Conservation (phyloP, 2,888 invertebrate genomes). For the Julus scanicus region DNA sequence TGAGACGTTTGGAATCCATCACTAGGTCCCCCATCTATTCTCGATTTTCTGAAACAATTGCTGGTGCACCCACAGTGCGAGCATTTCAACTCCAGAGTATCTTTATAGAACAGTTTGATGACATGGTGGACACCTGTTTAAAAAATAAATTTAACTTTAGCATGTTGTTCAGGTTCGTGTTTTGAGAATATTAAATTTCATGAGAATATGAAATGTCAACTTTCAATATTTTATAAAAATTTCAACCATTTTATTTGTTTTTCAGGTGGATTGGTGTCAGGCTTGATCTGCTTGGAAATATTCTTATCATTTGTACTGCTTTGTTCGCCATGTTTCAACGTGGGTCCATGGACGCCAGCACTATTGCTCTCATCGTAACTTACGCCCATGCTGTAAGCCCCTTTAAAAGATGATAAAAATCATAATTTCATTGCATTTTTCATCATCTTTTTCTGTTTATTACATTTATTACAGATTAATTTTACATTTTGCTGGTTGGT, state of each 20-base stretch:
- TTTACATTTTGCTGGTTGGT: slow-evolving; percentile 97
- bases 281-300: slow-evolving; percentile 70
- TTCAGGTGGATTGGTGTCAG: slow-evolving; percentile 67
- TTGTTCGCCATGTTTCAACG: slow-evolving; percentile 71
- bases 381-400: slow-evolving; percentile 68
- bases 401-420: background rate
- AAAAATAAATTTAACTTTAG: slow-evolving; percentile 45
- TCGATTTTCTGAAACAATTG: slow-evolving; percentile 94
- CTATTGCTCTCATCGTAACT: slow-evolving; percentile 85
- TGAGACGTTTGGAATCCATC: slow-evolving; percentile 92
- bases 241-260: too few species aligned
- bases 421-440: background rate
- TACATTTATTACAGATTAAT: slow-evolving; percentile 75
- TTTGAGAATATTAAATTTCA: background rate
- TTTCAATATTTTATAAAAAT: too few species aligned
- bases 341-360: slow-evolving; percentile 64
- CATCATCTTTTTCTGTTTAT: background rate
- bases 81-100: slow-evolving; percentile 84
- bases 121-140: slow-evolving; percentile 84
- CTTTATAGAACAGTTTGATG: slow-evolving; percentile 90
- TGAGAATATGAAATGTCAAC: background rate
- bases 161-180: slow-evolving; percentile 55
- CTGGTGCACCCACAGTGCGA: slow-evolving; percentile 80
- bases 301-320: slow-evolving; percentile 71
- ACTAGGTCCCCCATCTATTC: slow-evolving; percentile 97